Evolutionary conservation across 2,888 invertebrate genomes (phyloP).

Genomic region (Chymomyza fuscimana): DNA sequence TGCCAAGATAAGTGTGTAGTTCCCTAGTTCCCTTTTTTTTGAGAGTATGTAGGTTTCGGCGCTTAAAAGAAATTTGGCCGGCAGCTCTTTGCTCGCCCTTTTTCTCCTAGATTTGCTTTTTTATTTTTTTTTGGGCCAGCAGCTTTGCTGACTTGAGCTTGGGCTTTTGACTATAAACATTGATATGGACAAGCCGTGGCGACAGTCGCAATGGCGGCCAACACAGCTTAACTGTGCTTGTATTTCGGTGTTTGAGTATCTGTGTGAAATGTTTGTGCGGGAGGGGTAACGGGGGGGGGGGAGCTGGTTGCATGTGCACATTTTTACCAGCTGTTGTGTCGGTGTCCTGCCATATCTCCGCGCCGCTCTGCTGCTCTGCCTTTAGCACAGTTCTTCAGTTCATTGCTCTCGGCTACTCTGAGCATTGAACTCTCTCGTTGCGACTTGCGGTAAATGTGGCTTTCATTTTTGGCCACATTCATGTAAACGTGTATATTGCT

Average conservation of each 20-base stretch:
- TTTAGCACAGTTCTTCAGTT: conserved; percentile 29
- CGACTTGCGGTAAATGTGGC: not conserved
- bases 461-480: not conserved
- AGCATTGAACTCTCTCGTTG: conserved; percentile 49
- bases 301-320: conserved; percentile 1
- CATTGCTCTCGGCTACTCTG: conserved; percentile 48
- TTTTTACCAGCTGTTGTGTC: conserved; percentile 10
- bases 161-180: conserved; percentile 47
- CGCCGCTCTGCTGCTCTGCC: not conserved
- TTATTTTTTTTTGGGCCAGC: conserved; percentile 36
- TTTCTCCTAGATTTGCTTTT: not conserved
- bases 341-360: not conserved
- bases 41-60: not conserved
- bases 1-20: too few species aligned
- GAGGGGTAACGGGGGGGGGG: not conserved
- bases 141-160: conserved; percentile 33
- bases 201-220: conserved; percentile 20
- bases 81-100: not conserved
- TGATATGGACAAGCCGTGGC: conserved; percentile 44
- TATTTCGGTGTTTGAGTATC: not conserved
- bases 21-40: too few species aligned
- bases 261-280: conserved; percentile 3
- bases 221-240: conserved; percentile 1
- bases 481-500: not conserved
- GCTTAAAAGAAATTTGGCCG: not conserved